Evolutionary conservation across 2,888 invertebrate genomes (phyloP).

Genomic region (Fragum sueziense): DNA sequence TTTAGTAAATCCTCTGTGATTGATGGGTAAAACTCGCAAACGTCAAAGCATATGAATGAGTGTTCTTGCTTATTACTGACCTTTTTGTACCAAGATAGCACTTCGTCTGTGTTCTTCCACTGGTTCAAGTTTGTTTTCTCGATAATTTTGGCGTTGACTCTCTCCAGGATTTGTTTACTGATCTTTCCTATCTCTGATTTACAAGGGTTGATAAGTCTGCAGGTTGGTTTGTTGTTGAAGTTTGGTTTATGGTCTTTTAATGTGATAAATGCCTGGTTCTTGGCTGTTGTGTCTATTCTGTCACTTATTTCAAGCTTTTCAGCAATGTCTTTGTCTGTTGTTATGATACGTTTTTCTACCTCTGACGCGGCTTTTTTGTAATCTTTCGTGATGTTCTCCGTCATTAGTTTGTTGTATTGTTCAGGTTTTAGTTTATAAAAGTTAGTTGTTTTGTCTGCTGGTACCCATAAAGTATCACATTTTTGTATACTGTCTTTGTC

Average conservation of each 20-base stretch:
- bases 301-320: not conserved
- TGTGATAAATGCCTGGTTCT: constrained; percentile 10
- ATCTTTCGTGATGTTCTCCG: not conserved
- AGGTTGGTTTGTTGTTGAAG: not conserved
- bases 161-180: constrained; percentile 3
- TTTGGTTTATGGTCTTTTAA: constrained; percentile 4
- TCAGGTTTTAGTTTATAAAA: not conserved
- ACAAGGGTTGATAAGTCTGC: constrained; percentile 4
- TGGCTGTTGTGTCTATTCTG: constrained; percentile 7
- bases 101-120: constrained; percentile 2
- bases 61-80: not conserved
- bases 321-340: constrained; percentile 1
- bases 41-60: constrained; percentile 8
- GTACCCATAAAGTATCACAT: not conserved
- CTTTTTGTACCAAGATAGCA: constrained; percentile 1
- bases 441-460: not conserved
- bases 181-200: constrained; percentile 9
- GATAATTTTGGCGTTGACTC: not conserved
- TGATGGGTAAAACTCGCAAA: not conserved
- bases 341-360: not conserved
- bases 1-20: constrained; percentile 9
- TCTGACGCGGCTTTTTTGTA: not conserved
- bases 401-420: not conserved
- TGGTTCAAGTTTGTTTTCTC: not conserved
- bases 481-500: not conserved